Evolutionary conservation across 2,113 vertebrate species (phyloP).

Genomic region (Lontra canadensis): DNA sequence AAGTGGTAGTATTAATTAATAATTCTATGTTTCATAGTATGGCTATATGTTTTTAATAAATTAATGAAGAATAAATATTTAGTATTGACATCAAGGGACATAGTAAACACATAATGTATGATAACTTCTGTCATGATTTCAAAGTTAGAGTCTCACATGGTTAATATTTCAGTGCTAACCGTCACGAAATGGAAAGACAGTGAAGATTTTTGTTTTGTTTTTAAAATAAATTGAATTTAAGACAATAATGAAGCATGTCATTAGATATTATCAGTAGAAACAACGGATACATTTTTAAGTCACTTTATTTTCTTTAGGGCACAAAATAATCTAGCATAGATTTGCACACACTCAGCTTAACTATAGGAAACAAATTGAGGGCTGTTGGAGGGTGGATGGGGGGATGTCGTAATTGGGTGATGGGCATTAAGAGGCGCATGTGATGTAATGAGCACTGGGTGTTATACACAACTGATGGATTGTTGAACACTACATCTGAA

Average conservation of each 20-base stretch:
- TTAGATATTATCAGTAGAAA: background rate
- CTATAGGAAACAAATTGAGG: background rate
- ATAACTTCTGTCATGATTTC: background rate
- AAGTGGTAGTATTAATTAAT: background rate
- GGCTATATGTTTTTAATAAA: background rate
- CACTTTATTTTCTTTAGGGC: background rate
- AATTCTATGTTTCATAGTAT: background rate
- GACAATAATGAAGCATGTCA: background rate
- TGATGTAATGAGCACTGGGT: background rate
- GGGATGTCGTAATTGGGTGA: background rate
- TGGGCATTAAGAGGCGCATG: background rate
- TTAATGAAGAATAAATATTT: background rate
- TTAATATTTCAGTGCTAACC: background rate
- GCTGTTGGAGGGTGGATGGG: background rate
- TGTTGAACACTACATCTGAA: background rate
- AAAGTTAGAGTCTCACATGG: background rate
- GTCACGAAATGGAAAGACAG: background rate
- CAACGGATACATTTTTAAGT: background rate
- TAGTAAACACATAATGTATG: background rate
- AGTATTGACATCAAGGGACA: background rate
- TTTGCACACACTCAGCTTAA: background rate
- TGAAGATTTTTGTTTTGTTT: background rate
- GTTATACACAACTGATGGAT: background rate
- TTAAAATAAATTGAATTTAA: background rate
- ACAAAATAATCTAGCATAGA: background rate